A percentile compares a stretch with the other conserved stretches of the same genome.
phyloP scores from a whole-genome alignment of 2,888 invertebrate genomes.

The Pterostichus niger region DNA sequence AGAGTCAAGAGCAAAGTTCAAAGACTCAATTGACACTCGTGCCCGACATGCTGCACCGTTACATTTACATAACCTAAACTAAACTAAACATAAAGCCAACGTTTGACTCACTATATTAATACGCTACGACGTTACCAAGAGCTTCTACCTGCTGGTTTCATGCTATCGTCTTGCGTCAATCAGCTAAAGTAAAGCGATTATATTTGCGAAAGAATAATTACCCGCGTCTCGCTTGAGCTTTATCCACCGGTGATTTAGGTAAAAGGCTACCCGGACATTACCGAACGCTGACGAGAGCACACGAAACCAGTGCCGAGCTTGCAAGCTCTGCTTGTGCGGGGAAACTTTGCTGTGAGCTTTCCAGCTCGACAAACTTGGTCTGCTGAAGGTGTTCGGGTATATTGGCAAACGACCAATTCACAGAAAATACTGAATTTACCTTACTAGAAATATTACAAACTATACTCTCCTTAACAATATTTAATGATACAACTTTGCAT shows the following conservation, averaged over 20 bases:
- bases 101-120: slow-evolving; percentile 6
- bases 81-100: slow-evolving; percentile 39
- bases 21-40: slow-evolving; percentile 11
- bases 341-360: not conserved
- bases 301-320: not conserved
- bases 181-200: slow-evolving; percentile 46
- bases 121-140: not conserved
- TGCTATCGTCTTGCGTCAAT: slow-evolving; percentile 5
- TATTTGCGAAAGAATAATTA: slow-evolving; percentile 39
- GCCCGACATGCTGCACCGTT: slow-evolving; percentile 24
- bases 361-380: not conserved
- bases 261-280: not conserved
- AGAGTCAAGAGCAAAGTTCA: slow-evolving; percentile 40
- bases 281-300: slow-evolving; percentile 17
- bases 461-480: no score
- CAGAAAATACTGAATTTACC: no score
- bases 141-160: not conserved
- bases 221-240: not conserved
- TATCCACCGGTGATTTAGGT: slow-evolving; percentile 38
- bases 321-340: not conserved
- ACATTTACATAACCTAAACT: slow-evolving; percentile 36
- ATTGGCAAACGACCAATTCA: no score
- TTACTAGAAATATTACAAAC: no score
- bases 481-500: no score
- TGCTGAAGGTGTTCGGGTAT: no score